These are phyloP conservation scores for Equus przewalskii DNA, from an alignment of 2,113 vertebrate species.

Conservation along the genomic window DNA sequence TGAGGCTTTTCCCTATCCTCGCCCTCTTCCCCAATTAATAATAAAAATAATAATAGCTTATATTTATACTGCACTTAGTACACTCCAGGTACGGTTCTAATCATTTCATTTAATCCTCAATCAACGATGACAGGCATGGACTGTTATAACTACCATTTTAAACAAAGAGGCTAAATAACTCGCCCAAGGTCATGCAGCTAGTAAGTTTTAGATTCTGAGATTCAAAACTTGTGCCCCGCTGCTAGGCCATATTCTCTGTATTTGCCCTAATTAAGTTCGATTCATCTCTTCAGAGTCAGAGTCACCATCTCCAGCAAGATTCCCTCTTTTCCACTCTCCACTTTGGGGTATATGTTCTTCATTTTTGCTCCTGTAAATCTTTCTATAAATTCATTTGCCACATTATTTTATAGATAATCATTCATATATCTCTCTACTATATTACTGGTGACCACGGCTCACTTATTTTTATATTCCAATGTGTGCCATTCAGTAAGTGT, in stretches of 20 bases:
- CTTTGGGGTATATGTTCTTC: background rate
- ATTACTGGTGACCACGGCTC: background rate
- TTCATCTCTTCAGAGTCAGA: background rate
- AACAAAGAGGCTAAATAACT: background rate
- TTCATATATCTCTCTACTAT: background rate
- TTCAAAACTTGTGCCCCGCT: background rate
- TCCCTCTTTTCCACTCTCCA: background rate
- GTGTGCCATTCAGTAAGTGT: background rate
- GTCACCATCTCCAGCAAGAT: background rate
- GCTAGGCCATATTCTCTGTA: background rate
- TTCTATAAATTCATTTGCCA: background rate
- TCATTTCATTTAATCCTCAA: background rate
- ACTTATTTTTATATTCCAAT: background rate
- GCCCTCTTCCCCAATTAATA: background rate
- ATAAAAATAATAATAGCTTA: background rate
- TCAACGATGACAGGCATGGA: background rate
- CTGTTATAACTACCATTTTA: background rate
- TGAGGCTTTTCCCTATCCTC: accelerated
- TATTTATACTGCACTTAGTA: background rate
- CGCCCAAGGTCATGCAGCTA: background rate
- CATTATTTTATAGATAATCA: background rate
- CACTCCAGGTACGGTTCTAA: background rate
- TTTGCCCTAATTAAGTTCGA: background rate
- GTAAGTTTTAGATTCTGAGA: background rate
- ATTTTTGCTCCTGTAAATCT: background rate